Evolutionary conservation across 2,888 invertebrate species (phyloP).

Genomic region (Oxycera nigricornis): DNA sequence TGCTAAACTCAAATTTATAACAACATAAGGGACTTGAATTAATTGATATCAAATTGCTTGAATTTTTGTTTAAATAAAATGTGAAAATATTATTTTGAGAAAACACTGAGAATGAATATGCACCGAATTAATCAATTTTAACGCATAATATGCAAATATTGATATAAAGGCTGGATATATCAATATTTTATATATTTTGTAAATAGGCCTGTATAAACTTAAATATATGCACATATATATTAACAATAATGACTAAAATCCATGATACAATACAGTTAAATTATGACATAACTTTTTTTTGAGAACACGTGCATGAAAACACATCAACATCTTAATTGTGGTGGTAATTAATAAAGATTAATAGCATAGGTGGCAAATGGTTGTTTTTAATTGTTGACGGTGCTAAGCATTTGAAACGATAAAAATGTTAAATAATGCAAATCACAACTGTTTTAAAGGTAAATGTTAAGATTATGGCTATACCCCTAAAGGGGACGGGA

Average conservation of each 20-base stretch:
- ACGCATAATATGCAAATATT: constrained; percentile 36
- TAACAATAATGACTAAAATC: not conserved
- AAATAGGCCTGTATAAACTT: constrained; percentile 31
- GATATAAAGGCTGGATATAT: constrained; percentile 40
- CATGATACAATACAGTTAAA: not conserved
- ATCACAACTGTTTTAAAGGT: no score
- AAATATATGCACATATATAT: not conserved
- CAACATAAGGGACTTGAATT: not conserved
- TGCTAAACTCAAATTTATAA: not conserved
- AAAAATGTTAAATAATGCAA: no score
- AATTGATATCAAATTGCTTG: not conserved
- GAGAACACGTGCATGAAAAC: not conserved
- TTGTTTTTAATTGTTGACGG: no score
- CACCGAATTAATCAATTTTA: constrained; percentile 26
- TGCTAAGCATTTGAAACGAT: no score
- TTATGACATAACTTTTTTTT: not conserved
- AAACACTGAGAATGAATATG: not conserved
- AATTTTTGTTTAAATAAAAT: not conserved
- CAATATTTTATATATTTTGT: constrained; percentile 40
- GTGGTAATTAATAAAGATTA: constrained; percentile 10
- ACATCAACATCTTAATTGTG: constrained; percentile 8
- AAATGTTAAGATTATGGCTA: no score
- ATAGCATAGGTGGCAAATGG: constrained; percentile 4
- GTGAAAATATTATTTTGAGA: no score
- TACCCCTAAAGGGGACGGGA: no score